Evolutionary conservation across 2,113 vertebrate genomes (phyloP), one percentile per base, ranked within the genome.

Genomic region (Ciconia boyciana): DNA sequence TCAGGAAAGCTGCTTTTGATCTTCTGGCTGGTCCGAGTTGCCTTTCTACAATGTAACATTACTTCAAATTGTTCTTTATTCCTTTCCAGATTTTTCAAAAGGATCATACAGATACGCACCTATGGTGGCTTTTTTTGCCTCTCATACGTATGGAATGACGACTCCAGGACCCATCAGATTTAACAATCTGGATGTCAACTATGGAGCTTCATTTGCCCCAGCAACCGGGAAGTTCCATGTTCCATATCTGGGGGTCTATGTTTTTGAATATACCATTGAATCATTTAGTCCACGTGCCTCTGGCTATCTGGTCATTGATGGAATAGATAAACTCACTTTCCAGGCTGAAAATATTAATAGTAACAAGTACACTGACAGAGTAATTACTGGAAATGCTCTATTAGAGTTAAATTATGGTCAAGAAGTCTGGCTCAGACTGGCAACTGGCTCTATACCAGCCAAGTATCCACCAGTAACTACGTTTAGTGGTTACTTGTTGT

Each of bases 371-470:
- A 96, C 94, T 1, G 97, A 98, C 71, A 97, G 98, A 70, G 96
- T 98, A n/a, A 95, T 98, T 90, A 97, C 98, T 22, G 98, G 98
- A 39, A 98, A 98, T 93, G 98, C 98, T 36, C 97, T 99, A 74
- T 79, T 99, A 51, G 98, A 98, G 77, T 94, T 99, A 93, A 99
- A 98, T 86, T 98, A 98, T 1, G 98, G 98, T 44, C 98, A 98
- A 75, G 94, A 98, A 97, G 98, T 99, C 31, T 99, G 98, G 98
- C 92, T 99, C 55, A 97, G 98, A 31, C 91, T 98, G 83, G 97
- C 96, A 55, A 79, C 96, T 61, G 98, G 98, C 65, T 97, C 97
- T 18, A 98, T 99, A 81, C 97, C 98, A 32, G 97, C 94, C 62
- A 98, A 97, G 76, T 98, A 97, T 68, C 98, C 98, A 21, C 98